These are phyloP conservation scores for Galeruca laticollis DNA, from an alignment of 2,888 invertebrate genomes.

Conservation along the genomic window DNA sequence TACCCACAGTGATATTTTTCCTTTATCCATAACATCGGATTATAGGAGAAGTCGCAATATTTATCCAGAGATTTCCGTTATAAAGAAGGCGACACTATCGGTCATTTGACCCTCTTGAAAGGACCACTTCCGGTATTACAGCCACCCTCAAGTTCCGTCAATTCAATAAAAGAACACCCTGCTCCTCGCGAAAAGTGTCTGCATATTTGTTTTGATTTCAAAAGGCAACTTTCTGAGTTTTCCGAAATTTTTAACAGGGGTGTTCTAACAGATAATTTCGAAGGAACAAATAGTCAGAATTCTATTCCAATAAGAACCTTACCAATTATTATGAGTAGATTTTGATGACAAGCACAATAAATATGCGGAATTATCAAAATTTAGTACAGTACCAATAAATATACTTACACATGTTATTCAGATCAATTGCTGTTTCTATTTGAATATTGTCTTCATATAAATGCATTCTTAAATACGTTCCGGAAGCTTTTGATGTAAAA, in stretches of 20 bases:
- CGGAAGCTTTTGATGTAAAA: too few relatives aligned
- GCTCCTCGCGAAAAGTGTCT: slow-evolving; percentile 60
- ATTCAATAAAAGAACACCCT: slow-evolving; percentile 57
- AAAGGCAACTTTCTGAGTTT: slow-evolving; percentile 53
- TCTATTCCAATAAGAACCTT: neutral
- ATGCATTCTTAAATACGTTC: too few relatives aligned
- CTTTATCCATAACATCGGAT: slow-evolving; percentile 23
- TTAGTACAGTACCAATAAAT: too few relatives aligned
- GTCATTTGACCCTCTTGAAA: slow-evolving; percentile 57
- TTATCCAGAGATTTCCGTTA: slow-evolving; percentile 57
- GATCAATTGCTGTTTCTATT: too few relatives aligned
- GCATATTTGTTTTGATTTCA: slow-evolving; percentile 67
- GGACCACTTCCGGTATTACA: slow-evolving; percentile 58
- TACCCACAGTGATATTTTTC: slow-evolving; percentile 19
- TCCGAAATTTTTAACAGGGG: neutral
- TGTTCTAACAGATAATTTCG: neutral
- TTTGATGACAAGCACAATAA: too few relatives aligned
- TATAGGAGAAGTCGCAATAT: slow-evolving; percentile 52
- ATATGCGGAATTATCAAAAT: too few relatives aligned
- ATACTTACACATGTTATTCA: too few relatives aligned
- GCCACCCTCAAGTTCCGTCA: slow-evolving; percentile 58
- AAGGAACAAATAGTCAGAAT: neutral
- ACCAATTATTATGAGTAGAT: too few relatives aligned
- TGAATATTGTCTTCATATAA: too few relatives aligned
- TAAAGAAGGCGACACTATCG: slow-evolving; percentile 57